Evolutionary conservation across 2,888 invertebrate species (phyloP).

Genomic region (Watsonalla binaria): DNA sequence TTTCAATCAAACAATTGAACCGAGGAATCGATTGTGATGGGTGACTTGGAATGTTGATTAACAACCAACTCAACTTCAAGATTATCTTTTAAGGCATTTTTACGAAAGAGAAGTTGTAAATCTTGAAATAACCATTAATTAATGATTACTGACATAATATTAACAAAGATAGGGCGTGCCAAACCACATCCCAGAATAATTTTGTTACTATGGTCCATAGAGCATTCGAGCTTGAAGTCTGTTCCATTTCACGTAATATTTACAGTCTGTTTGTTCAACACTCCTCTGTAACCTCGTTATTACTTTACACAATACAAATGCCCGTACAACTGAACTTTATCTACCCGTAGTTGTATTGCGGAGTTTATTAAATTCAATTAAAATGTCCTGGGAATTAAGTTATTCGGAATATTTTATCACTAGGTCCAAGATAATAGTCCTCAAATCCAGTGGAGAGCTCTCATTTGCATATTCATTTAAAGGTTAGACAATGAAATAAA

Average conservation of each 20-base stretch:
- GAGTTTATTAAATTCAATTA: constrained; percentile 12
- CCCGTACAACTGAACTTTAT: no score
- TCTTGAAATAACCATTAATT: neutral
- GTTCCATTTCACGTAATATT: no score
- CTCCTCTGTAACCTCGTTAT: neutral
- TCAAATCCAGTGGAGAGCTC: constrained; percentile 23
- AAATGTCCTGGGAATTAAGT: constrained; percentile 20
- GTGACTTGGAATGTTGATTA: neutral
- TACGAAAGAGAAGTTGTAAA: neutral
- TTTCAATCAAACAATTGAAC: neutral
- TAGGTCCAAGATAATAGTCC: constrained; percentile 17
- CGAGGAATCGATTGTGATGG: neutral
- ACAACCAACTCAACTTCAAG: neutral
- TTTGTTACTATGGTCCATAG: no score
- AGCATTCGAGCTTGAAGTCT: no score
- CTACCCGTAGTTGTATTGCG: no score
- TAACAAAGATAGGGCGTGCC: no score
- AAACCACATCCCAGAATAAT: no score
- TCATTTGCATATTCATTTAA: constrained; percentile 40
- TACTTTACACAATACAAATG: no score
- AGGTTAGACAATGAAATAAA: constrained; percentile 28
- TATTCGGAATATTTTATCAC: constrained; percentile 21
- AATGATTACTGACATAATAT: no score
- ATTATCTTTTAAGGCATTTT: neutral
- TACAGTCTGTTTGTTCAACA: neutral